Conservation (phyloP, 1,140 invertebrate genomes). For the Diorhabda elongata region DNA sequence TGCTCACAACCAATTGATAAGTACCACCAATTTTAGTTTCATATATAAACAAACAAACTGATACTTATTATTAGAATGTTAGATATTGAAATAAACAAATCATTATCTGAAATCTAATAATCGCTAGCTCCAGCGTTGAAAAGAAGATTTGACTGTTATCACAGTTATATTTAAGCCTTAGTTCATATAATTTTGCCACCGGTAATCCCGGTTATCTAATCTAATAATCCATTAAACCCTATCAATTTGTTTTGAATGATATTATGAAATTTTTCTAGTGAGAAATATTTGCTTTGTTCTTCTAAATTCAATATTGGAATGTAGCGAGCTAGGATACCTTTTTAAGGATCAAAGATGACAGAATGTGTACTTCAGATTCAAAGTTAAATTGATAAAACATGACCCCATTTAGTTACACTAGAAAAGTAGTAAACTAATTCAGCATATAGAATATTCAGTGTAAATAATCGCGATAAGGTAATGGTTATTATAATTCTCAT, state of each 20-base stretch:
- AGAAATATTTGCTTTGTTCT: conserved; percentile 3
- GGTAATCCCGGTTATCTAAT: conserved; percentile 32
- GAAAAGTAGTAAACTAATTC: too few relatives aligned
- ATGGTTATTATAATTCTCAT: too few relatives aligned
- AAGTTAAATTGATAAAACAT: too few relatives aligned
- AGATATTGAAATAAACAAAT: conserved; percentile 23
- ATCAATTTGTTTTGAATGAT: conserved; percentile 17
- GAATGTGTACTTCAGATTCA: too few relatives aligned
- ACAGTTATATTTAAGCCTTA: conserved; percentile 25
- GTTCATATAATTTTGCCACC: conserved; percentile 33
- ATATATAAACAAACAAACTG: too few relatives aligned
- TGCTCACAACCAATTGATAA: too few relatives aligned
- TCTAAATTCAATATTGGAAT: background rate
- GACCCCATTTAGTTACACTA: too few relatives aligned
- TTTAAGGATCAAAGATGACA: too few relatives aligned
- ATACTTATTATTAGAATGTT: conserved; percentile 3
- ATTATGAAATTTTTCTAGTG: background rate
- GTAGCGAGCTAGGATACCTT: background rate
- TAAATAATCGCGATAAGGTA: too few relatives aligned
- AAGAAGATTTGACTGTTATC: conserved; percentile 27
- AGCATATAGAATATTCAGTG: too few relatives aligned
- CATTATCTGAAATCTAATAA: conserved; percentile 30
- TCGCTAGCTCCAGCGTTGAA: conserved; percentile 18
- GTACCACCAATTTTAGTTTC: too few relatives aligned
- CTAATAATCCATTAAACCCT: conserved; percentile 23